Base-by-base conservation (phyloP, 2,888 invertebrate genomes). In the Aphidoletes aphidimyza region DNA sequence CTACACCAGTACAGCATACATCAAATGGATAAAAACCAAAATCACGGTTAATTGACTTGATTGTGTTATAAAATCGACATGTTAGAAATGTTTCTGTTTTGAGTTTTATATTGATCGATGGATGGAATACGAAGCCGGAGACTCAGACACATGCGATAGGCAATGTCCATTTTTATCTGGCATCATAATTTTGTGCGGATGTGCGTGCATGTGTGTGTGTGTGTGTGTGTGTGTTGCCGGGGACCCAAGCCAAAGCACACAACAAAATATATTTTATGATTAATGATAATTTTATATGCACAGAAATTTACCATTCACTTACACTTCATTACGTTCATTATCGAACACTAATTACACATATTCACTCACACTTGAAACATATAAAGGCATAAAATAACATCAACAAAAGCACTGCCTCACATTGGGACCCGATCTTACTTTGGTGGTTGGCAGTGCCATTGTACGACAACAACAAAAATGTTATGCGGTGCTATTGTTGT, bases 21-120 rank as follows among this genome's bases (percentile, higher is more conserved):
- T 69, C 69, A 69, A 69, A n/a, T 69, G 69, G 69, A 69, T 69
- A 69, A n/a, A n/a, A 69, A 30, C 30, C 69, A 19, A 69, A 69
- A 69, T 69, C 69, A 69, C 69, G 69, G 69, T 69, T 30, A 69
- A 69, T 69, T 34, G 69, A 69, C 11, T 69, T 69, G 69, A 30
- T 5, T 69, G 14, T 69, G 26, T 30, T 69, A 30, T 69, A 30
- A 69, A 69, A 69, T 69, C 30, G 34, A 69, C 69, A 30, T n/a
- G 69, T 69, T 34, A 14, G 34, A n/a, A n/a, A n/a, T n/a, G 30
- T 69, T 5, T 69, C 69, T 69, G 14, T 69, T n/a, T 54, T 22
- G 17, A 17, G 17, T 2, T 17, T 3, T 2, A 69, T 30, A 69
- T 69, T 30, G 69, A 69, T 69, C 69, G 30, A 69, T 69, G 34